Conservation (phyloP, 2,113 vertebrate genomes). For the Myotis brandtii region DNA sequence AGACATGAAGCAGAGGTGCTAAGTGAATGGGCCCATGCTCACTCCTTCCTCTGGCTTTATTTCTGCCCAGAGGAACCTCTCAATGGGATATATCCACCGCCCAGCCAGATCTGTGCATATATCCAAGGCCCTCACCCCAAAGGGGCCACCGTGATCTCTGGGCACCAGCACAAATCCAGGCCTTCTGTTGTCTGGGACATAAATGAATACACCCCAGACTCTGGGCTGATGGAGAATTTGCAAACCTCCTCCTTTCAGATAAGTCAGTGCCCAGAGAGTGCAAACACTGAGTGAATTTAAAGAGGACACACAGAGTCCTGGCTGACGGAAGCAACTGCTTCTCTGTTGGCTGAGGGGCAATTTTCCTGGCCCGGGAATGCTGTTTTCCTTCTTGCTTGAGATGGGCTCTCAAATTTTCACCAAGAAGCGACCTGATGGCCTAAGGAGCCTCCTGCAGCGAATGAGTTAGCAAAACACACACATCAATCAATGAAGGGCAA, state of each 20-base stretch:
- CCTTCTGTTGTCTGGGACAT: neutral
- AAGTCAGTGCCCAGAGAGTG: neutral
- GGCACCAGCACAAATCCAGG: neutral
- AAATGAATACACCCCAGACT: neutral
- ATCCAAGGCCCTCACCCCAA: too few species aligned
- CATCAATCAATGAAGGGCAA: fast-evolving
- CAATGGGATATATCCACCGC: neutral
- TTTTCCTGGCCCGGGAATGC: neutral
- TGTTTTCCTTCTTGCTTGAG: conserved; percentile 24
- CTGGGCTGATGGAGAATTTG: neutral
- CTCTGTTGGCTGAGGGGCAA: neutral
- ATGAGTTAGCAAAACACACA: too few species aligned
- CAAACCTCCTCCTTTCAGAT: neutral
- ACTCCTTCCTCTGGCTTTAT: neutral
- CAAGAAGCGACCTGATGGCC: neutral
- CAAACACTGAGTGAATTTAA: neutral
- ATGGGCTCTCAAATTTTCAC: neutral
- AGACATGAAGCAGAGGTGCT: too few species aligned
- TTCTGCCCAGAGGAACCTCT: neutral
- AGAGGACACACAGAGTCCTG: neutral
- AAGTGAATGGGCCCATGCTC: too few species aligned
- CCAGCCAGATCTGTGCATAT: neutral
- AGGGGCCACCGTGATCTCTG: neutral
- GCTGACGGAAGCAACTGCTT: fast-evolving
- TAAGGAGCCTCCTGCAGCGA: neutral